Base-by-base conservation (phyloP, 2,797 vertebrate genomes). In the Phoxinus dragarum region DNA sequence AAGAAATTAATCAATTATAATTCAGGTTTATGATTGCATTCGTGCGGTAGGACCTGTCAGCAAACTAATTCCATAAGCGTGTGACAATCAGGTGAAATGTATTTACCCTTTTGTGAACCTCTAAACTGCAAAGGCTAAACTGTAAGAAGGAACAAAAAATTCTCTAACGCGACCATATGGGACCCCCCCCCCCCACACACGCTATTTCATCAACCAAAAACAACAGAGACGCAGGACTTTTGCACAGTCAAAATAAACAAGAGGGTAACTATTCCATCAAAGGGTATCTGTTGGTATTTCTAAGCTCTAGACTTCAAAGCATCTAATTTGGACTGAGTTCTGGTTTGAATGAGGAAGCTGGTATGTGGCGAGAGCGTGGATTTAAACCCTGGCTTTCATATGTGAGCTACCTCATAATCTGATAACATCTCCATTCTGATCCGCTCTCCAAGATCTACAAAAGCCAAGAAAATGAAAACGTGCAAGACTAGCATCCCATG, bases 101-200 rank as follows among this genome's bases (percentile, higher is more conserved):
- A 68, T 5, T 64, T 52, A 66, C 54, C 54, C 83, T 77, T 81
- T 27, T 17, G 31, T 42, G 36, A 64, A 79, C 66, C 76, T 16
- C 21, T 40, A 66, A n/a, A n/a, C n/a, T n/a, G 27, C 61, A 66
- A 66, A 66, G 16, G 61, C 14, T 66, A 89, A 86, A 85, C 66
- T 80, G 90, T 91, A 89, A 90, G 86, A 91, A 90, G 86, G 23
- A n/a, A 66, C 3, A 31, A 23, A 23, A 52, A 68, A 27, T 49
- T 89, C 80, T 86, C 86, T 88, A 94, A 90, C 84, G 91, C 90
- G 92, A 93, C 91, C 93, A 94, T 91, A 92, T 93, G 92, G 89
- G 61, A 10, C 42, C 11, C 16, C 0, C 47, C 47, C 44, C 11
- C 38, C 6, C 38, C 8, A 2, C 1, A 10, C 42, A 11, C 44